Base-by-base conservation (phyloP, 2,797 vertebrate species). In the Melanitta fusca region DNA sequence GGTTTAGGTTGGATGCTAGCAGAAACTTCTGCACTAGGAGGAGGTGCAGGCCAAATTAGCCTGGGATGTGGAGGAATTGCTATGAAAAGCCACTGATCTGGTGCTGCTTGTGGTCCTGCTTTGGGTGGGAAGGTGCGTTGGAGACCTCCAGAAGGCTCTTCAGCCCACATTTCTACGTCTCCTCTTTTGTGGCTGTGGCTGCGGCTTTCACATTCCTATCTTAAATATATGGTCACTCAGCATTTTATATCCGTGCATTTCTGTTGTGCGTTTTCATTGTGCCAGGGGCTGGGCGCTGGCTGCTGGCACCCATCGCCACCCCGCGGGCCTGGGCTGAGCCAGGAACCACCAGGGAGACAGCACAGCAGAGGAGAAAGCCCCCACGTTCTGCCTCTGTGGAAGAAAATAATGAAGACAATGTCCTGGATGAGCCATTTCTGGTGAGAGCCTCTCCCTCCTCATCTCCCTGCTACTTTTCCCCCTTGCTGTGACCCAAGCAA, bases 201-300 rank as follows among this genome's bases (percentile, higher is more conserved):
- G 41, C 41, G 57, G 36, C 16, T 88, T 77, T 25, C 20, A 49
- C 13, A 14, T 36, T 58, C 30, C 21, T 36, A 2, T 15, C 38
- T 34, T 66, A 43, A 72, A 39, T 39, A 62, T 8, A 6, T 4
- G 19, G 22, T 41, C 30, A n/a, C 30, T 3, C 8, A 80, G 39
- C 19, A 13, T 71, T 62, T 77, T 36, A 13, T 47, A n/a, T 43
- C 11, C 5, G 15, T 45, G 28, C 57, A 56, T 66, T 91, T 45
- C 65, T 28, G 8, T 6, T 5, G 20, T 47, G 41, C 38, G 13
- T 49, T 24, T 49, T 56, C 5, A 0, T 30, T 6, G 1, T n/a
- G 14, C 27, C 91, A 98, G 98, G 96, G 25, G 85, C 82, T 70
- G 96, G 98, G 57, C 88, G 80, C 86, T 97, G 97, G 97, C 54